A percentile compares a stretch with the other conserved stretches of the same genome.
Conservation (phyloP, 2,113 vertebrate genomes). For the Cebidichthys violaceus region DNA sequence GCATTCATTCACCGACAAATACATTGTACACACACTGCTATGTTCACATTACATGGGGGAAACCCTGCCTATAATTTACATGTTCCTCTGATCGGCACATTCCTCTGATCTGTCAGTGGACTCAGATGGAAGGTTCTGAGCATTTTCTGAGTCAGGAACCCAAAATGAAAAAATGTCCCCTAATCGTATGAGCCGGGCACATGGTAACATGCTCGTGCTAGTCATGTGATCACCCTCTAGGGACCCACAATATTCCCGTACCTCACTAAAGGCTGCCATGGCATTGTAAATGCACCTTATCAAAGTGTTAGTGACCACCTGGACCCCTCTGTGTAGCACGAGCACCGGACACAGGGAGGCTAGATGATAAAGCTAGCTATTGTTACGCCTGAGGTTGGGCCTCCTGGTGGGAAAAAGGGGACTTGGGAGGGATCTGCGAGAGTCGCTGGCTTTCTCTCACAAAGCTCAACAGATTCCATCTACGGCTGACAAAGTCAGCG, state of each 20-base stretch:
- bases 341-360: slow-evolving; percentile 54
- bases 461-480: slow-evolving; percentile 69
- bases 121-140: too few species aligned
- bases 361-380: slow-evolving; percentile 57
- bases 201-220: slow-evolving; percentile 20
- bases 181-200: not conserved
- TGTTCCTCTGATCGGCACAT: too few species aligned
- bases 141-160: too few species aligned
- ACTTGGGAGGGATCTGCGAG: slow-evolving; percentile 33
- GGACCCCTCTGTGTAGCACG: slow-evolving; percentile 35
- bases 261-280: not conserved
- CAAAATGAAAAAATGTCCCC: too few species aligned
- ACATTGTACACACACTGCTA: too few species aligned
- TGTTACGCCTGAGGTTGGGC: slow-evolving; percentile 53
- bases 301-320: slow-evolving; percentile 39
- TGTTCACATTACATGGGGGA: too few species aligned
- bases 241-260: not conserved
- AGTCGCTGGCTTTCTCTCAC: slow-evolving; percentile 49
- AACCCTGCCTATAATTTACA: too few species aligned
- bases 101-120: too few species aligned
- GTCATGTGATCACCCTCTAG: not conserved
- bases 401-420: slow-evolving; percentile 36
- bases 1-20: too few species aligned
- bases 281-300: slow-evolving; percentile 25
- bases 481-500: slow-evolving; percentile 65